Base-by-base conservation (phyloP, 2,888 invertebrate species). In the Elegia similella region DNA sequence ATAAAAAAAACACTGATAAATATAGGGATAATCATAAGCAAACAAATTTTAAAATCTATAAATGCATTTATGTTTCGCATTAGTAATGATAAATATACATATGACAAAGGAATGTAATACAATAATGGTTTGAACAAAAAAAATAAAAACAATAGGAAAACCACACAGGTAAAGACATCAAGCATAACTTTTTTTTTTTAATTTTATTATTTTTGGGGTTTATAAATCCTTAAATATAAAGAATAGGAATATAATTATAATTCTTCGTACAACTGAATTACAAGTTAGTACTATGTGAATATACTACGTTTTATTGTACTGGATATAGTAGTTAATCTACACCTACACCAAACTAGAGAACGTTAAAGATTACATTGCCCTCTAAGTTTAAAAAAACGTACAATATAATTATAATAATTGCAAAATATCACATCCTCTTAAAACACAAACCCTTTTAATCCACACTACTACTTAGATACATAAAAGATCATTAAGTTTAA, bases 361-460 rank as follows among this genome's bases (percentile, higher is more conserved):
- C 23, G n/a, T 16, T 42, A 13, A 32, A 32, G 52, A 16, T 23
- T 42, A 42, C 1, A 42, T 42, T 16, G 17, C 15, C 23, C 52
- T 13, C 43, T 43, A 13, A 38, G 13, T 16, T 43, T 43, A 56
- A 59, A 34, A 56, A 32, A 44, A 54, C 34, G 46, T 17, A 53
- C 29, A 52, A 34, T 56, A 52, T 34, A 59, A 48, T 32, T 30
- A 58, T 60, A 48, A 62, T 53, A n/a, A 50, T 52, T 17, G 30
- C 34, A 15, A 30, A 50, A 16, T 53, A 32, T 62, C 12, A 59
- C 13, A 23, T 34, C 50, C 50, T 50, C 34, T 12, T 38, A 38
- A 38, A 38, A 38, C n/a, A n/a, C n/a, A n/a, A n/a, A n/a, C n/a
- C n/a, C n/a, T n/a, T n/a, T n/a, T n/a, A n/a, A n/a, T n/a, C n/a